phyloP scores from a whole-genome alignment of 1,140 invertebrate species.

The Halictus rubicundus region DNA sequence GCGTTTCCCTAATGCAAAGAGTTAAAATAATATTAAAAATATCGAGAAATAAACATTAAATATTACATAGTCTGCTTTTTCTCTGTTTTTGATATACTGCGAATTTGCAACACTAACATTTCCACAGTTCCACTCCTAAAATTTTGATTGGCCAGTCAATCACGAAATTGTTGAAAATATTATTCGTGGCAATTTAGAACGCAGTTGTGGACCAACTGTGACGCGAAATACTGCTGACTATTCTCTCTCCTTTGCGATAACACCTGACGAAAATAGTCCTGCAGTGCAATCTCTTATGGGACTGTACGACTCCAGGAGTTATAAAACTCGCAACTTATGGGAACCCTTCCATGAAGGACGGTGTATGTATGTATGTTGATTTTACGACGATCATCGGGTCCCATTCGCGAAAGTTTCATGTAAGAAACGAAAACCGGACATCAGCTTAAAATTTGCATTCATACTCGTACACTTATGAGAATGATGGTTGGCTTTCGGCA shows the following conservation, averaged over 20 bases:
- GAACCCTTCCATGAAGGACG: neutral
- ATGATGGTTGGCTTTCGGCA: too few species aligned
- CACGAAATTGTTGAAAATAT: neutral
- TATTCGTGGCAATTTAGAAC: neutral
- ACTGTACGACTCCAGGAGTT: neutral
- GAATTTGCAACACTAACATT: too few species aligned
- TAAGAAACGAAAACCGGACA: neutral
- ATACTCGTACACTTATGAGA: neutral
- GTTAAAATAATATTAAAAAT: too few species aligned
- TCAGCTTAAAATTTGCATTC: slow-evolving; percentile 12
- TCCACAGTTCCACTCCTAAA: too few species aligned
- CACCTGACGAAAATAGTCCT: slow-evolving; percentile 4
- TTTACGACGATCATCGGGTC: neutral
- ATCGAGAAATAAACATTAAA: too few species aligned
- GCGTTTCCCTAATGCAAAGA: too few species aligned
- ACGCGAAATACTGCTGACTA: neutral
- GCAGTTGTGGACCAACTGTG: neutral
- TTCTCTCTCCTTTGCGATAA: neutral
- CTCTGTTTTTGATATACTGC: too few species aligned
- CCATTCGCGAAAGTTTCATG: neutral
- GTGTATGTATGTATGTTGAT: neutral
- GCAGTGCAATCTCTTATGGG: neutral
- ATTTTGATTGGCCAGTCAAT: neutral
- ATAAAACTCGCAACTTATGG: slow-evolving; percentile 7
- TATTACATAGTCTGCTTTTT: too few species aligned